Conservation (phyloP, 2,113 vertebrate genomes). For the Salvelinus alpinus region DNA sequence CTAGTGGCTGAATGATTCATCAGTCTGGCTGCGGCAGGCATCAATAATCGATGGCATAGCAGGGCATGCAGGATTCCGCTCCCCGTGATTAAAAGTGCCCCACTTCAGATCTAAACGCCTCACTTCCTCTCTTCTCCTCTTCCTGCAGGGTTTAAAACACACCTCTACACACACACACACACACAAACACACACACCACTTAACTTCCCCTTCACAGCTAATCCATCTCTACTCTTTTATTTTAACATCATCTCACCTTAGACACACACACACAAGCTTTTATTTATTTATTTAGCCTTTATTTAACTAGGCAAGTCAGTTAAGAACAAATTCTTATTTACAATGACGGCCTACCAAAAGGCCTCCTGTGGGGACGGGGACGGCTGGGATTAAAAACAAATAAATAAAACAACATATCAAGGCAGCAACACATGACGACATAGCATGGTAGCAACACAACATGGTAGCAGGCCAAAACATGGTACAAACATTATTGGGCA, state of each 20-base stretch:
- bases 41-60: conserved; percentile 76
- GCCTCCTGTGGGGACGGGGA: too few relatives aligned
- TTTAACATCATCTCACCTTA: conserved; percentile 65
- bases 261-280: too few relatives aligned
- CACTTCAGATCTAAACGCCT: conserved; percentile 59
- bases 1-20: conserved; percentile 76
- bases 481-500: too few relatives aligned
- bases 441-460: too few relatives aligned
- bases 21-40: conserved; percentile 70
- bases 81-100: conserved; percentile 75
- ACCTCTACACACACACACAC: conserved; percentile 9
- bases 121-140: conserved; percentile 61
- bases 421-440: too few relatives aligned
- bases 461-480: too few relatives aligned
- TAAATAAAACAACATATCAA: too few relatives aligned
- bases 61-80: conserved; percentile 71
- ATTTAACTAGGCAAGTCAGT: too few relatives aligned
- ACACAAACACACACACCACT: conserved; percentile 11
- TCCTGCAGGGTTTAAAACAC: conserved; percentile 43
- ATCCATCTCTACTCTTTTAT: conserved; percentile 40
- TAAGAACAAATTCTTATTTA: too few relatives aligned
- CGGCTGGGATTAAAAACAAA: too few relatives aligned
- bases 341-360: too few relatives aligned
- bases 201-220: conserved; percentile 11
- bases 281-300: too few relatives aligned